A percentile compares a stretch with the other conserved stretches of the same genome.
phyloP scores from a whole-genome alignment of 1,140 invertebrate genomes.

The Semibalanus balanoides region DNA sequence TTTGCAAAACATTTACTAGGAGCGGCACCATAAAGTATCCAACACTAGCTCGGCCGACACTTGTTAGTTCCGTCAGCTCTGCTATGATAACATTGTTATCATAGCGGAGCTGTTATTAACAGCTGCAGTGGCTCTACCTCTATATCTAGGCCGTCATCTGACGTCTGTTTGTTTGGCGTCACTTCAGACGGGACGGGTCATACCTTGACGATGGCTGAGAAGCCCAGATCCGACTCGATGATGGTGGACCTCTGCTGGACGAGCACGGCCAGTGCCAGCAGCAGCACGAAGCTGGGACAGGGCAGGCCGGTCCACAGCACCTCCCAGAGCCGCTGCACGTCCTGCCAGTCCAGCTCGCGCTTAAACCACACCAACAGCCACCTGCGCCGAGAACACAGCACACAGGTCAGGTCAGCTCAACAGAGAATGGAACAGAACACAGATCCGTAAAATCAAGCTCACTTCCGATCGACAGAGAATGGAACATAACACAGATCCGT shows the following conservation, averaged over 20 bases:
- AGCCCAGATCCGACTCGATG: slow-evolving; percentile 79
- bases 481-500: too few relatives aligned
- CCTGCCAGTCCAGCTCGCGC: slow-evolving; percentile 38
- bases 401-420: too few relatives aligned
- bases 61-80: not conserved
- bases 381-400: too few relatives aligned
- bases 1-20: too few relatives aligned
- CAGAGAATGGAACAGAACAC: too few relatives aligned
- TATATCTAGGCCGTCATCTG: not conserved
- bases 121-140: not conserved
- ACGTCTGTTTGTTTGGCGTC: too few relatives aligned
- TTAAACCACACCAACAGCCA: slow-evolving; percentile 50
- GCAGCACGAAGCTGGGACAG: slow-evolving; percentile 84
- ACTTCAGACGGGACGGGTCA: too few relatives aligned
- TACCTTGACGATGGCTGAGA: slow-evolving; percentile 84
- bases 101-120: slow-evolving; percentile 4
- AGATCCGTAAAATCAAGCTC: too few relatives aligned
- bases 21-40: not conserved
- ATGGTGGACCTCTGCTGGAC: slow-evolving; percentile 70
- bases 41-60: not conserved
- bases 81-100: not conserved
- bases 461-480: too few relatives aligned
- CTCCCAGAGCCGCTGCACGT: slow-evolving; percentile 20
- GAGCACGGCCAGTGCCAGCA: slow-evolving; percentile 79
- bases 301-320: slow-evolving; percentile 35